Base-by-base conservation (phyloP, 1,140 invertebrate species). In the Acromyrmex heyeri region DNA sequence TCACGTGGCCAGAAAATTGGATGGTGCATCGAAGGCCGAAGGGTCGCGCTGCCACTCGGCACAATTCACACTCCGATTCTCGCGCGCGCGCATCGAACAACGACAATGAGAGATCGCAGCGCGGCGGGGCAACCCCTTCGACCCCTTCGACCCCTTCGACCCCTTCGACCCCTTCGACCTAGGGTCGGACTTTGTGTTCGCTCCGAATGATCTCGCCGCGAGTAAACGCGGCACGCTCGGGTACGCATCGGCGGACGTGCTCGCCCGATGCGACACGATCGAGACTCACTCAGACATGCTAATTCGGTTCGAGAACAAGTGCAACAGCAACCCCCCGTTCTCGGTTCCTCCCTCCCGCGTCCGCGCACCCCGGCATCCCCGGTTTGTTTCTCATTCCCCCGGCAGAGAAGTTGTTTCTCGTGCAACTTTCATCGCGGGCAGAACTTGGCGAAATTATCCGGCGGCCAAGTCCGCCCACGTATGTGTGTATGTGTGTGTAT, bases 251-350 rank as follows among this genome's bases (percentile, higher is more conserved):
- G 24, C 44, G 44, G 48, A 64, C 64, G 50, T 30, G 27, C 27
- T 55, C 62, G 69, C 10, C 24, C 72, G 61, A 77, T 50, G 69
- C 38, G 57, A 75, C 38, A 44, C 79, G 85, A 67, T 89, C 86
- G 81, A 85, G 86, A 86, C 90, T 91, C 92, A 69, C 91, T 94
- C 91, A 93, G 92, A 94, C 93, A 94, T 93, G 93, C 91, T 93
- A 94, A 94, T 94, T 92, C 72, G 62, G 57, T 86, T 86, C 24
- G 61, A 81, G 65, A 76, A 88, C 85, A 34, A 69, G 79, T 81
- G 81, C 53, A 89, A 73, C 83, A 59, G 86, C 65, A 69, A 72
- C 24, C 55, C 70, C 34, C 12, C 10, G n/a, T 69, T 69, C 21
- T 50, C 21, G 48, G 65, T 12, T 48, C 10, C 64, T 67, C 8